Evolutionary conservation across 2,113 vertebrate species (phyloP).

Genomic region (Steatornis caripensis): DNA sequence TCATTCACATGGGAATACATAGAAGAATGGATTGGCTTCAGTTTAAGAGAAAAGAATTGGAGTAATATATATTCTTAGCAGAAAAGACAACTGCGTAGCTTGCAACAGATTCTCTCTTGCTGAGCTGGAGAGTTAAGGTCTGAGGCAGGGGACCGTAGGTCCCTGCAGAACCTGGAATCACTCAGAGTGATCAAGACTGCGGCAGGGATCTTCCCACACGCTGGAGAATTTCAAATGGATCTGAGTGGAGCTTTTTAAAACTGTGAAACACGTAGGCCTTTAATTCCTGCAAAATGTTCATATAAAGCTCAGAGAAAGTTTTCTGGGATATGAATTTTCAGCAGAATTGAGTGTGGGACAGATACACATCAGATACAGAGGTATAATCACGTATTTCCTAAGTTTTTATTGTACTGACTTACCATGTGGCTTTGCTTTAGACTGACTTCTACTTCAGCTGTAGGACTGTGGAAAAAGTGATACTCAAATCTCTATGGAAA

Average conservation of each 20-base stretch:
- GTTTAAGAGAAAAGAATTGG: neutral
- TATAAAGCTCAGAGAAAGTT: neutral
- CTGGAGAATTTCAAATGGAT: neutral
- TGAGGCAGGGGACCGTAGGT: neutral
- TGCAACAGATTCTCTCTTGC: neutral
- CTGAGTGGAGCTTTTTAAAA: neutral
- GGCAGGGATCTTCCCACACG: neutral
- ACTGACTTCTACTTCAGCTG: neutral
- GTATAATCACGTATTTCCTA: neutral
- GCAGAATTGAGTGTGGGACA: neutral
- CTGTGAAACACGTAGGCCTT: neutral
- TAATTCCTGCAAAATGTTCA: neutral
- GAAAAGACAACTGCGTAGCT: neutral
- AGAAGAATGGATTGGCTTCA: neutral
- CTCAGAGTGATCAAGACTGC: neutral
- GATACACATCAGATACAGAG: neutral
- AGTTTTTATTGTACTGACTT: neutral
- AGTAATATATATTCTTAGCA: neutral
- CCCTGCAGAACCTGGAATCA: neutral
- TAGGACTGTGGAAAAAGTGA: neutral
- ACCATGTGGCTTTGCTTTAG: neutral
- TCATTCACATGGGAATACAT: neutral
- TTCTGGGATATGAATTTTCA: neutral
- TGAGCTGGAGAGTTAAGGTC: neutral
- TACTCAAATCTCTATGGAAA: neutral